Evolutionary conservation across 2,797 vertebrate species (phyloP), one percentile per base, ranked within the genome.

Genomic region (Thripadectes ignobilis): DNA sequence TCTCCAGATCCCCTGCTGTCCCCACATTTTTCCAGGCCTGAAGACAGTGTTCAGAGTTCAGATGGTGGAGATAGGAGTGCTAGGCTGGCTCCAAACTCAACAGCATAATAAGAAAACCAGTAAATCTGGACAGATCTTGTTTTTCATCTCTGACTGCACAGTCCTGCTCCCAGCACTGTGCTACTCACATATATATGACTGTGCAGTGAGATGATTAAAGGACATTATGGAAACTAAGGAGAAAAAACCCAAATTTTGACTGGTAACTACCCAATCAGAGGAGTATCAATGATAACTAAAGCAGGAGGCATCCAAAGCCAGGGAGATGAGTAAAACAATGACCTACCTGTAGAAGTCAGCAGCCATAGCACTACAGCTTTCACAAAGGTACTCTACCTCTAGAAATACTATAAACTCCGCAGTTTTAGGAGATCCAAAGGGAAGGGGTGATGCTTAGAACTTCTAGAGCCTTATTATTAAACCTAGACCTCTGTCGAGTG

Each of bases 361-460:
- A 84, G 54, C 62, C 9, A 0, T 12, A 15, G 36, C 12, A 66
- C 27, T 54, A 4, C 20, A 66, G 13, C 43, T 30, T 54, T 91
- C 51, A 72, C 14, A 48, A 38, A 63, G 6, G 14, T 26, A 67
- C 10, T 17, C 12, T 14, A 7, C 11, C 19, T 29, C 26, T 85
- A 71, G 51, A 79, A 81, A 51, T 55, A 39, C 4, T 4, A 43
- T 17, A 20, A 71, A 57, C 5, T 61, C 26, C 43, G 71, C 41
- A 12, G 13, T 14, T 91, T 82, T n/a, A 77, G 17, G 19, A 32
- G 21, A 15, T 77, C 63, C 65, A 46, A 65, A 81, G 13, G 54
- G 8, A 57, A 1, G 3, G 9, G 0, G 0, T 18, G 7, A 13
- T 41, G 17, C 29, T 88, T 46, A 57, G 49, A 48, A 54, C 6